phyloP scores from a whole-genome alignment of 1,140 invertebrate genomes.

The Propsilocerus akamusi region DNA sequence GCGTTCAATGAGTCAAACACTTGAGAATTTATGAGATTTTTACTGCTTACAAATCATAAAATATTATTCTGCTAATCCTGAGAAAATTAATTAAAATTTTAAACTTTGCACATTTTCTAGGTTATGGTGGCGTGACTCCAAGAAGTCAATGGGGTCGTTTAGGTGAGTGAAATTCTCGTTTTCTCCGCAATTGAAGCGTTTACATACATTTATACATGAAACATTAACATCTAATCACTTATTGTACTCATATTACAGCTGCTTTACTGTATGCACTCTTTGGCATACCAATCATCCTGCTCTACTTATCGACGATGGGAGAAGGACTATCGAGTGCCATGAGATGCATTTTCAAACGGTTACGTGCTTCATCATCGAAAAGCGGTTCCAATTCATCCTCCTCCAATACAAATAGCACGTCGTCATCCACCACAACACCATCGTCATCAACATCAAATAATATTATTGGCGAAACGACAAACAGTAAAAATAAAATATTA shows the following conservation, averaged over 20 bases:
- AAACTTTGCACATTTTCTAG: constrained; percentile 30
- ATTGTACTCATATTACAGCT: constrained; percentile 23
- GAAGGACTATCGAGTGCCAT: constrained; percentile 37
- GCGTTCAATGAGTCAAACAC: no score
- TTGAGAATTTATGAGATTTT: no score
- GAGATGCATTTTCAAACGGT: constrained; percentile 20
- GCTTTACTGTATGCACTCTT: constrained; percentile 77
- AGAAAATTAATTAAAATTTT: constrained; percentile 5
- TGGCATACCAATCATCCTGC: constrained; percentile 77
- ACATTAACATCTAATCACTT: not conserved
- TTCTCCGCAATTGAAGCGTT: no score
- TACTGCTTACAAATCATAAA: no score
- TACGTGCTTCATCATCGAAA: constrained; percentile 12
- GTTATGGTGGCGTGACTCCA: constrained; percentile 82
- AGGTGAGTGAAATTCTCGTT: constrained; percentile 27
- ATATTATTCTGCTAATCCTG: no score
- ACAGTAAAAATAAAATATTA: not conserved
- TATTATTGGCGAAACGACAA: not conserved
- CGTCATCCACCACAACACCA: constrained; percentile 8
- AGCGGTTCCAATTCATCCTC: constrained; percentile 4
- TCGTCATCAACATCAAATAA: constrained; percentile 6
- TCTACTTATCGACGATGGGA: constrained; percentile 72
- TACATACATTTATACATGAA: no score
- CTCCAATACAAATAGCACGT: constrained; percentile 2
- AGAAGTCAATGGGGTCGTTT: constrained; percentile 66